phyloP scores from a whole-genome alignment of 2,888 invertebrate genomes.

The Copidosoma aretas region DNA sequence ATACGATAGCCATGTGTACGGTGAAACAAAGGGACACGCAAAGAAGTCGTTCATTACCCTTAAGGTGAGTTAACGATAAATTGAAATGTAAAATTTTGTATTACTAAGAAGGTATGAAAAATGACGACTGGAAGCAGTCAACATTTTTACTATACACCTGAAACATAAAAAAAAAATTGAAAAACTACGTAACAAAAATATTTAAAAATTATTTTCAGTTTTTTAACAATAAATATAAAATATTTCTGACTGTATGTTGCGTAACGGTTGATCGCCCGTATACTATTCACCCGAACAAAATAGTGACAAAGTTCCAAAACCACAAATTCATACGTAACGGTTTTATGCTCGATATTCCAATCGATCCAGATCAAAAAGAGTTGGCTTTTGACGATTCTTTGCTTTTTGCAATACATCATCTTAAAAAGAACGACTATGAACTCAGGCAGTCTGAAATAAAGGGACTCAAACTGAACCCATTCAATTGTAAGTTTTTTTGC shows the following conservation, averaged over 20 bases:
- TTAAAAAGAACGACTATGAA: background rate
- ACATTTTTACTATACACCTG: background rate
- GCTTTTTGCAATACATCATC: background rate
- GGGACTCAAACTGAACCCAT: background rate
- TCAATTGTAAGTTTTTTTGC: background rate
- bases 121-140: too few species aligned
- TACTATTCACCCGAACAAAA: background rate
- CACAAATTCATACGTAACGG: background rate
- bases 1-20: too few species aligned
- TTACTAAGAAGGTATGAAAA: background rate
- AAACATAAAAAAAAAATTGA: background rate
- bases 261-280: background rate
- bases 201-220: background rate
- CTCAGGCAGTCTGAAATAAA: background rate
- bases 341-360: background rate
- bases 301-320: background rate
- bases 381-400: background rate
- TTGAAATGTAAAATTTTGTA: background rate
- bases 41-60: too few species aligned
- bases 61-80: background rate
- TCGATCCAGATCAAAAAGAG: background rate
- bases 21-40: too few species aligned
- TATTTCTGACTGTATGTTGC: background rate
- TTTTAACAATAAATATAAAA: background rate
- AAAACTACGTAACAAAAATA: background rate